Base-by-base conservation (phyloP, 2,888 invertebrate genomes). In the Temnothorax unifasciatus region DNA sequence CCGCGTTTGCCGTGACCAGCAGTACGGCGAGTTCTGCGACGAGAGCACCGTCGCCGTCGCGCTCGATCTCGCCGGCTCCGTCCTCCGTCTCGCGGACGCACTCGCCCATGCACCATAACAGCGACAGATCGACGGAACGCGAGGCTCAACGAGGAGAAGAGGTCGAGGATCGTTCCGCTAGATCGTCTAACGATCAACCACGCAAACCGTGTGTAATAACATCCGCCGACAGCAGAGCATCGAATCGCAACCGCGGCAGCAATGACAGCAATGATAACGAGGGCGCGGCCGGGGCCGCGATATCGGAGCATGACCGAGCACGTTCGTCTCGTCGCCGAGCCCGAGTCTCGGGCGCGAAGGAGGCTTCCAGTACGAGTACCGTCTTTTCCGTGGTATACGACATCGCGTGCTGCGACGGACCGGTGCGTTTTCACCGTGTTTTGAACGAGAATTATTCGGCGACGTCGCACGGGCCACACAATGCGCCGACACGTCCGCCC, bases 351-450 rank as follows among this genome's bases (percentile, higher is more conserved):
- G 54, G 11, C 61, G 69, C 64, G 1, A 87, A 83, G 73, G 91
- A 86, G 52, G 8, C 79, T 2, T 38, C 79, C 11, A 68, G 87
- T 0, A 77, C 87, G n/a, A 83, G 87, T 29, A 89, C 89, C 0
- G 81, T 90, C 34, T 38, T 89, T 2, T 90, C 91, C 2, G 96
- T 97, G 0, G 97, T 98, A 1, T 95, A 98, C 85, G 98, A 98
- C 94, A 96, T 98, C n/a, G 98, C 98, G 0, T 98, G 97, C 87
- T 98, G 98, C 95, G 98, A 98, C 94, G 98, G 98, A 0, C 98
- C 98, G 0, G 98, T 98, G 0, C 96, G 97, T 41, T 97, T 98
- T 95, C 97, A 98, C 91, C 96, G 98, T 2, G 98, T 98, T 3
- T 95, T 98, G 2, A 98, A 98, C 95, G 97, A 96, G 73, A 97